phyloP scores from a whole-genome alignment of 2,113 vertebrate species.

The Pelusios castaneus region DNA sequence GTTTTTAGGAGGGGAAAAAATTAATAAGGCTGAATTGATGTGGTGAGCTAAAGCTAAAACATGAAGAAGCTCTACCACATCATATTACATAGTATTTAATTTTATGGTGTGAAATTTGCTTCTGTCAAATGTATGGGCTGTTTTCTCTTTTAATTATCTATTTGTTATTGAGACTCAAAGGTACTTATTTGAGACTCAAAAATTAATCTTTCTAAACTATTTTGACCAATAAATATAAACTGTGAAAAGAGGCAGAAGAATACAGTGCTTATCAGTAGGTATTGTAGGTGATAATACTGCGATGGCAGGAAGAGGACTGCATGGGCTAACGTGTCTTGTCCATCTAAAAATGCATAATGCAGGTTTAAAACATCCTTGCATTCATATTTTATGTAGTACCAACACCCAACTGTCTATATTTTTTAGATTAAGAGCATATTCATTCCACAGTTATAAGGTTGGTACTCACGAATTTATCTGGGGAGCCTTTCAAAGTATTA shows the following conservation, averaged over 20 bases:
- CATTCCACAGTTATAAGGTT: slow-evolving; percentile 37
- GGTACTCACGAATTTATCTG: slow-evolving; percentile 61
- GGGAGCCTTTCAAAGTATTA: slow-evolving; percentile 70
- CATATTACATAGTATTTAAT: background rate
- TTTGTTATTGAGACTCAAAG: background rate
- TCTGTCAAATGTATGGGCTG: background rate
- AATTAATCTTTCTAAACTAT: background rate
- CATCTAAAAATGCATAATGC: background rate
- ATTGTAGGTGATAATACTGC: background rate
- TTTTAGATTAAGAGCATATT: background rate
- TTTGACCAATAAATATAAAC: background rate
- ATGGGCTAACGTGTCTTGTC: background rate
- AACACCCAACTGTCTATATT: background rate
- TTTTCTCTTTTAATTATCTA: background rate
- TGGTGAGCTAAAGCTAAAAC: background rate
- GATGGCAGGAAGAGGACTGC: background rate
- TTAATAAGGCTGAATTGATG: background rate
- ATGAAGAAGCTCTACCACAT: background rate
- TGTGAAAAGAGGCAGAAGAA: background rate
- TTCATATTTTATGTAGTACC: background rate
- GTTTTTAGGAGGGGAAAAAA: background rate
- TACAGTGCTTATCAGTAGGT: background rate
- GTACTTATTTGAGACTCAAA: background rate
- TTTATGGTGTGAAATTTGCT: background rate
- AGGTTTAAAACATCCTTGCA: background rate